Conservation (phyloP, 2,113 vertebrate species). For the Holacanthus passer region DNA sequence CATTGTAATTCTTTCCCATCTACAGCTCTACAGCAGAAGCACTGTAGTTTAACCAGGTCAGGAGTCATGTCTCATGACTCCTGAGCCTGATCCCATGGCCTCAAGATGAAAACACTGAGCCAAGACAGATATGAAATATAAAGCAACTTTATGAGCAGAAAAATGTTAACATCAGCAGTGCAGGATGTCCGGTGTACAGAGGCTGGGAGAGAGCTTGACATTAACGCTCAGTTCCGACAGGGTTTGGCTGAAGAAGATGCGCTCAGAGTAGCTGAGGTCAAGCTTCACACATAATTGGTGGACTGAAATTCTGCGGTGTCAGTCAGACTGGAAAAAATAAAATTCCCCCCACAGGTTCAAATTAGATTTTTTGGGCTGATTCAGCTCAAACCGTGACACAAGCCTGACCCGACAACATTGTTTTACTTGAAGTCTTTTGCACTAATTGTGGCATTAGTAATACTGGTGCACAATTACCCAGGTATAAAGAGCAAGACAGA, state of each 20-base stretch:
- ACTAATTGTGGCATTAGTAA: not conserved
- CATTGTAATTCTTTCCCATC: slow-evolving; percentile 16
- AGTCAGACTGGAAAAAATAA: not conserved
- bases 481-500: slow-evolving; percentile 14
- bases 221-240: slow-evolving; percentile 8
- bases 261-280: slow-evolving; percentile 17
- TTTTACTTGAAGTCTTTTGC: not conserved
- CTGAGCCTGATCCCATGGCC: not conserved
- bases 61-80: slow-evolving; percentile 26
- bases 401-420: not conserved
- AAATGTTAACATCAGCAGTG: slow-evolving; percentile 43
- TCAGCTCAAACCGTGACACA: not conserved
- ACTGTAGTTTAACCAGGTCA: slow-evolving; percentile 20
- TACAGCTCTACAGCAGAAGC: not conserved
- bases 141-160: slow-evolving; percentile 35
- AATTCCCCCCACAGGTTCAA: not conserved
- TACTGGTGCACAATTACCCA: not conserved
- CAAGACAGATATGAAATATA: slow-evolving; percentile 27
- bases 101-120: slow-evolving; percentile 29
- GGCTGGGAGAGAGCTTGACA: not conserved
- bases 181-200: not conserved
- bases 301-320: slow-evolving; percentile 6
- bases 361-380: not conserved
- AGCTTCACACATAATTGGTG: slow-evolving; percentile 24
- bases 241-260: not conserved